Evolutionary conservation across 2,113 vertebrate species (phyloP), one percentile per base, ranked within the genome.

Genomic region (Indicator maculatus): DNA sequence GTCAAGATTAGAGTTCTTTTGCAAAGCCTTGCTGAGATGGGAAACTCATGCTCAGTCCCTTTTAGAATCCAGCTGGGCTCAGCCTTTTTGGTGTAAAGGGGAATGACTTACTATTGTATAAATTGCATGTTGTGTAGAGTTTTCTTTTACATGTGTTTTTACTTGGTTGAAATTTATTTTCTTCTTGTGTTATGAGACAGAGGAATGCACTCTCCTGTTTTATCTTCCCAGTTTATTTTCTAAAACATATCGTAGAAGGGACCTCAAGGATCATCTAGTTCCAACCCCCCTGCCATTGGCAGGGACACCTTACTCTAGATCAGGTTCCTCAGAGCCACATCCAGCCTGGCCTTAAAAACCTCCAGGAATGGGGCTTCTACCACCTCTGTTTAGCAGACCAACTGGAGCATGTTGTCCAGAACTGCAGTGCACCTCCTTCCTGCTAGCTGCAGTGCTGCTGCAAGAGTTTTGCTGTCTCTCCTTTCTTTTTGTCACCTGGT

Each of bases 381-480:
- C 41, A 44, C 41, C 41, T 44, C 13, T 83, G 93, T 93, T 76
- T 70, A 83, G 59, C 16, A 88, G 58, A 45, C 30, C 31, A 61
- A 88, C 59, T 26, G 26, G 23, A 80, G n/a, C 3, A 1, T 47
- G 33, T 75, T 87, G 13, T 8, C 31, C 33, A 75, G n/a, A 86
- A 50, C 6, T 0, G 0, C 60, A 77, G 21, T 9, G 0, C n/a
- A 10, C 21, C 36, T 66, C 70, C 26, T 10, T 66, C 50, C 26
- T 11, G 59, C 45, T 69, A 44, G 59, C 33, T 52, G 38, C 2
- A 3, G 30, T 64, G 31, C 16, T 17, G 26, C n/a, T 52, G 23
- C 28, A 31, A 39, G 44, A 10, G 28, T n/a, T 74, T 90, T 84
- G 31, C 38, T 53, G 9, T 38, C 31, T 39, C 55, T 7, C 11